Evolutionary conservation across 2,888 invertebrate genomes (phyloP), one percentile per base, ranked within the genome.

Genomic region (Phalera bucephala): DNA sequence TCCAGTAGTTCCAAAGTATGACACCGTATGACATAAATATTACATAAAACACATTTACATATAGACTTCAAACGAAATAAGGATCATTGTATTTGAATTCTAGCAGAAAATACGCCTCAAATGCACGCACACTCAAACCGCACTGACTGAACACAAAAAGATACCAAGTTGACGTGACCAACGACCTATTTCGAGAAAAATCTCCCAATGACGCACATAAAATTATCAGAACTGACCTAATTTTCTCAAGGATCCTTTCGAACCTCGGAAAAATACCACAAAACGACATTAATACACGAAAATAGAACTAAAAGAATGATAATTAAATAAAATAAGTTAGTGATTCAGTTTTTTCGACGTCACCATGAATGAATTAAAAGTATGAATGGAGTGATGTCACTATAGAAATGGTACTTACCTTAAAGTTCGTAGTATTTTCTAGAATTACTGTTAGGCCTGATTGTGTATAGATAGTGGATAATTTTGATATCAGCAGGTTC

Each of bases 141-240:
- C n/a, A n/a, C n/a, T n/a, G n/a, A n/a, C n/a, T n/a, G n/a, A n/a
- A n/a, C n/a, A n/a, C n/a, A n/a, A n/a, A n/a, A n/a, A n/a, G n/a
- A n/a, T n/a, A n/a, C n/a, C n/a, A 17, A n/a, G 8, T 8, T 9
- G 14, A 30, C 33, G 19, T 53, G 53, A 44, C 47, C 57, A 57
- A 39, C 77, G 84, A 82, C 78, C 78, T 71, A 73, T 67, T 76
- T 82, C 65, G 56, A 68, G 70, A 72, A 74, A 67, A 56, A 67
- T 67, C 67, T 52, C 39, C 50, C 35, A 51, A 32, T 50, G 45
- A 59, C 54, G 54, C 50, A 40, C 7, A 10, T 10, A 22, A 42
- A 59, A 52, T 45, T 51, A 54, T 58, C 48, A 51, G 31, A 41
- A 52, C 19, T 59, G 66, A 67, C 68, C 66, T 54, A 56, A 41